These are phyloP conservation scores for Scaptodrosophila lebanonensis DNA, from an alignment of 1,140 invertebrate genomes.

Conservation along the genomic window DNA sequence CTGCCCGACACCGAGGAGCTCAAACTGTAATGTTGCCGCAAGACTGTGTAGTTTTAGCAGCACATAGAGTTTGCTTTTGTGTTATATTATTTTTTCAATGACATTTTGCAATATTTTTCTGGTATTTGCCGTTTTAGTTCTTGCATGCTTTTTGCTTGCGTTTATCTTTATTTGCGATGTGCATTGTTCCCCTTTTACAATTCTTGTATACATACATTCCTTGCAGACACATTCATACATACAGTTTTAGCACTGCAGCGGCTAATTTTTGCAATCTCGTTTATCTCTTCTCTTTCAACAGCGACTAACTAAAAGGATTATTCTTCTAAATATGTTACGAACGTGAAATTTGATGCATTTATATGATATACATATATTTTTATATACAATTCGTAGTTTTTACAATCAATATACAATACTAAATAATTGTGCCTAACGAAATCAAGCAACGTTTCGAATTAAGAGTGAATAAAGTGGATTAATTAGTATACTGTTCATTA, in stretches of 20 bases:
- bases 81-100: background rate
- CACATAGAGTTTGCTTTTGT: constrained; percentile 12
- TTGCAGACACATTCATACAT: background rate
- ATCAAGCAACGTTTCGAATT: constrained; percentile 41
- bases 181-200: too few relatives aligned
- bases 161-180: too few relatives aligned
- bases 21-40: constrained; percentile 67
- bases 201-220: constrained; percentile 18
- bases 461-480: constrained; percentile 49
- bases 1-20: constrained; percentile 84
- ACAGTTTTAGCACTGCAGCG: constrained; percentile 3
- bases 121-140: too few relatives aligned
- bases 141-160: constrained; percentile 7
- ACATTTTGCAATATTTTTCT: too few relatives aligned
- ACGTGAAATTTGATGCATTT: constrained; percentile 70
- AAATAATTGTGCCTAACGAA: constrained; percentile 58
- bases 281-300: constrained; percentile 48
- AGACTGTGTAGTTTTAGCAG: constrained; percentile 18
- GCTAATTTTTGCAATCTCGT: constrained; percentile 53
- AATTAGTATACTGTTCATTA: constrained; percentile 9
- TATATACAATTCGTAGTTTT: constrained; percentile 57
- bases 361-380: constrained; percentile 50
- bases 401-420: constrained; percentile 23
- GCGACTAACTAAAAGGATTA: constrained; percentile 46
- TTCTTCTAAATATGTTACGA: constrained; percentile 19